Base-by-base conservation (phyloP, 64 coral and sea anemone species). In the Platygyra sinensis region DNA sequence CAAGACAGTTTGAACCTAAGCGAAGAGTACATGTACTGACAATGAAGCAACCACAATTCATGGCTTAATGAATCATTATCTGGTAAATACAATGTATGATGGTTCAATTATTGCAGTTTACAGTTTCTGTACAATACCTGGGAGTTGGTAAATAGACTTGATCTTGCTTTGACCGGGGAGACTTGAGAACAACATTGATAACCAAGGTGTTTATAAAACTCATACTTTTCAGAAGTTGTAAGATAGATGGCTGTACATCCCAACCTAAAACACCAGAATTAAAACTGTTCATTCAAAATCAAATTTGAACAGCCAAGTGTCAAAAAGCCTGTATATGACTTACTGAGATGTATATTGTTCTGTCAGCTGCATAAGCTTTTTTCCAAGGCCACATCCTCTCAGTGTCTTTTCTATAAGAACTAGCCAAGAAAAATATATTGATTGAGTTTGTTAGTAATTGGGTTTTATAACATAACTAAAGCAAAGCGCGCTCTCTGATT, bases 121-220 rank as follows among this genome's bases (percentile, higher is more conserved):
- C 14, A 52, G 22, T n/a, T n/a, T n/a, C n/a, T n/a, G n/a, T 30
- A 30, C 27, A 76, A 28, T 16, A 96, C 94, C 94, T 96, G 94
- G 8, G 83, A 64, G 28, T 78, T 74, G 46, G 51, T 96, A 59
- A 96, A 74, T 31, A 96, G 24, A 62, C 64, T 67, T 73, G 90
- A 80, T 72, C 77, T 92, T 4, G 86, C 72, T 86, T 81, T 92
- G 0, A 96, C 72, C 80, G 93, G 89, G 50, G 96, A 90, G 11
- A 98, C 93, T 72, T 86, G 87, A 32, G 86, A 89, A 60, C 86
- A 94, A 52, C 89, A 92, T 12, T 67, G 61, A 42, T 98, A 98
- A 13, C 96, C 96, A 80, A 98, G 81, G 72, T 87, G 90, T 72
- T 98, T 87, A 87, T 98, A 98, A 60, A 98, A 98, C 80, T 94